Conservation (phyloP, 2,888 invertebrate species). For the Penaeus monodon region DNA sequence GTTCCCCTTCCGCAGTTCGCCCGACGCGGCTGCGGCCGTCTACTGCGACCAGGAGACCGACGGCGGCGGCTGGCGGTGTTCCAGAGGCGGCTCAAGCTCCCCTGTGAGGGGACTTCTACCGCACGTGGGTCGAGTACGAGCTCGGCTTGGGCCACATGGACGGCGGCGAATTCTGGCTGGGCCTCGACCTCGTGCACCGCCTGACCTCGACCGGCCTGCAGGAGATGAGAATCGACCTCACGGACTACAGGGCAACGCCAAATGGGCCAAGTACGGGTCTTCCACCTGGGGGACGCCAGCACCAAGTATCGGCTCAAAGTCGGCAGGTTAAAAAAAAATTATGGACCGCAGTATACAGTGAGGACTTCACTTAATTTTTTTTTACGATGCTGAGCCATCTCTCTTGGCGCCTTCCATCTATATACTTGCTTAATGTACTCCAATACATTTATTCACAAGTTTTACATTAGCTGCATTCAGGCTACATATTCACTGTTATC, state of each 20-base stretch:
- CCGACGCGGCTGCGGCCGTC: slow-evolving; percentile 6
- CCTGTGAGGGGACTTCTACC: slow-evolving; percentile 12
- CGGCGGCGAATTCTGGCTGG: slow-evolving; percentile 32
- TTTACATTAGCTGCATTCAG: too few relatives aligned
- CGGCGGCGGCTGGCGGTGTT: slow-evolving; percentile 37
- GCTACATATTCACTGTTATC: neutral
- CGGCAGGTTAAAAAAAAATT: neutral
- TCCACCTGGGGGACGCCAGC: neutral
- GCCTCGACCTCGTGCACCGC: slow-evolving; percentile 18
- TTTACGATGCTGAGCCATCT: neutral
- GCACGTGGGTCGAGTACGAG: slow-evolving; percentile 17
- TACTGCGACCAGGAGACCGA: slow-evolving; percentile 25
- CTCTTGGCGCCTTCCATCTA: too few relatives aligned
- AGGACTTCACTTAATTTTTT: too few relatives aligned
- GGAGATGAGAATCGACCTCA: slow-evolving; percentile 20
- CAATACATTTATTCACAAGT: too few relatives aligned
- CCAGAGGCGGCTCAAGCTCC: slow-evolving; percentile 23
- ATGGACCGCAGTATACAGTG: neutral
- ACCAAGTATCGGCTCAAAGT: neutral
- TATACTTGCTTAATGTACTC: too few relatives aligned
- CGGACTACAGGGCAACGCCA: neutral
- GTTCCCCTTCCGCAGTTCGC: slow-evolving; percentile 12
- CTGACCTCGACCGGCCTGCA: slow-evolving; percentile 11
- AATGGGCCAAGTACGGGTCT: slow-evolving; percentile 18
- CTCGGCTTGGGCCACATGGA: slow-evolving; percentile 17